Percentiles rank a stretch among this genome's conserved stretches.
Evolutionary conservation across 2,797 vertebrate species (phyloP).

Genomic region (Onychomys leucogaster): DNA sequence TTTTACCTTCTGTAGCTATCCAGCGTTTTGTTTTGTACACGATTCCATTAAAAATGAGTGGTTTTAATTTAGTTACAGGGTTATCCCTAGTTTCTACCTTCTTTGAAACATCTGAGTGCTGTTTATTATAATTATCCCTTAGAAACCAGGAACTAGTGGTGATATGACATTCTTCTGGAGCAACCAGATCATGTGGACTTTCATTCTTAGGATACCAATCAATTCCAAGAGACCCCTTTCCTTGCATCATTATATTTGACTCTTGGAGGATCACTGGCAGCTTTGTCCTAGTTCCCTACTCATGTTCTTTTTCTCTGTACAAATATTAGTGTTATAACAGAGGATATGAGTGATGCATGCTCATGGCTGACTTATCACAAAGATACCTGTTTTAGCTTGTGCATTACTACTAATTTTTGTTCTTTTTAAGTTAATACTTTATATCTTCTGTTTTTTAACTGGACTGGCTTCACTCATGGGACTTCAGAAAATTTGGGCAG

Average conservation of each 20-base stretch:
- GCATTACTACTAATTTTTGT: constrained; percentile 21
- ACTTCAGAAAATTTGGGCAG: constrained; percentile 31
- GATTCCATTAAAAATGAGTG: constrained; percentile 23
- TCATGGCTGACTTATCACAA: not conserved
- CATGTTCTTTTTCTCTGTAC: not conserved
- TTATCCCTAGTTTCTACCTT: not conserved
- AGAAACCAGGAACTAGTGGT: not conserved
- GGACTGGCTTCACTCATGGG: not conserved
- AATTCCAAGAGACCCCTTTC: constrained; percentile 10
- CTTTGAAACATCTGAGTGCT: not conserved
- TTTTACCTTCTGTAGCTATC: not conserved
- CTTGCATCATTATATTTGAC: not conserved
- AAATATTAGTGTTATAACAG: not conserved
- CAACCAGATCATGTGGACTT: not conserved
- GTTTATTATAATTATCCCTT: not conserved
- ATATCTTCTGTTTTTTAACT: not conserved
- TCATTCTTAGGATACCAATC: not conserved
- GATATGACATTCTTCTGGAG: not conserved
- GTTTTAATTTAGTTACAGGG: not conserved
- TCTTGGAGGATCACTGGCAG: not conserved
- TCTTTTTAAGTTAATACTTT: constrained; percentile 26
- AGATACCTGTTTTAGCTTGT: not conserved
- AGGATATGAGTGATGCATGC: not conserved
- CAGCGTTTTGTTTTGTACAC: not conserved
- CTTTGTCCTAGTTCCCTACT: not conserved